Conservation (phyloP, 2,797 vertebrate species). For the Leptodactylus fallax region DNA sequence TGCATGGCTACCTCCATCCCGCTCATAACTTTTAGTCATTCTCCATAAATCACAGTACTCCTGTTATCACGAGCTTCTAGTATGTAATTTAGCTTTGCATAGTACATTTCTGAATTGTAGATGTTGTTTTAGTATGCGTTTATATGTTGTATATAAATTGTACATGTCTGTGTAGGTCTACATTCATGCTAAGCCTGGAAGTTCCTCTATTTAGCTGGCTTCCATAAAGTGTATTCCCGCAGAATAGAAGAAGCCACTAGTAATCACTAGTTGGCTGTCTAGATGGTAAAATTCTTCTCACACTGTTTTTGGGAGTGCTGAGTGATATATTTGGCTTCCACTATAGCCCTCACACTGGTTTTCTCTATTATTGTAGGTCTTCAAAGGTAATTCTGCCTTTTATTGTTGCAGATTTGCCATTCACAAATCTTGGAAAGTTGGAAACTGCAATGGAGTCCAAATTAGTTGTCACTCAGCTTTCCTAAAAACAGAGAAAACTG, state of each 20-base stretch:
- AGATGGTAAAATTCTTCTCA: neutral
- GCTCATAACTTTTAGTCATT: constrained; percentile 64
- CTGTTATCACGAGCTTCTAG: constrained; percentile 44
- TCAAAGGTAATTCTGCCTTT: too few relatives aligned
- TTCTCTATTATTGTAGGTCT: too few relatives aligned
- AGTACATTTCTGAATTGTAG: constrained; percentile 50
- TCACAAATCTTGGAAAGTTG: neutral
- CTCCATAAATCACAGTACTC: constrained; percentile 54
- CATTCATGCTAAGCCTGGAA: neutral
- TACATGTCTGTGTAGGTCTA: constrained; percentile 15
- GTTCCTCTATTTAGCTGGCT: neutral
- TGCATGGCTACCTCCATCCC: constrained; percentile 65
- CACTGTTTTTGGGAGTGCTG: neutral
- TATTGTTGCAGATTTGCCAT: neutral
- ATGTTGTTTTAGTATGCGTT: constrained; percentile 47
- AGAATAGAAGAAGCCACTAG: neutral
- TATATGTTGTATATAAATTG: constrained; percentile 11
- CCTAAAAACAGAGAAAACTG: neutral
- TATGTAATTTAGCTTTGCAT: constrained; percentile 62
- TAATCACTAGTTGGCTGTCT: neutral
- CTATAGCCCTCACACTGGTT: too few relatives aligned
- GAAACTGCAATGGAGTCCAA: neutral
- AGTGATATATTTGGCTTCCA: neutral
- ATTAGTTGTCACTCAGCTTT: neutral
- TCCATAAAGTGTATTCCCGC: neutral